Percentiles rank a stretch among this genome's conserved stretches.
Evolutionary conservation across 2,888 invertebrate genomes (phyloP).

Genomic region (Pollenia labialis): DNA sequence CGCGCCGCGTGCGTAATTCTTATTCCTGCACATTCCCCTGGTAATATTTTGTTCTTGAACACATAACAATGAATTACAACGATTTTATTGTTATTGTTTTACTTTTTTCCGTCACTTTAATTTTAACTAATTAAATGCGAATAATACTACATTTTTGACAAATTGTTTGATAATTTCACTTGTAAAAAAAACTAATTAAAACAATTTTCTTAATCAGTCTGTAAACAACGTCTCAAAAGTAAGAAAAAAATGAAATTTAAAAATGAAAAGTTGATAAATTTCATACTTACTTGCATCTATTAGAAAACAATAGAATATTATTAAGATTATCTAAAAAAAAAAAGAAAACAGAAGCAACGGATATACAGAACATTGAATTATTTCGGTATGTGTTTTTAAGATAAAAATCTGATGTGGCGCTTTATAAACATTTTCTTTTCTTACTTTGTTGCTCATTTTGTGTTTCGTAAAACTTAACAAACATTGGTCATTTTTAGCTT

Average conservation of each 20-base stretch:
- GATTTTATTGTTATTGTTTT: no score
- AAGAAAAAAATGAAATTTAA: neutral
- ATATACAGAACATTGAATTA: constrained; percentile 74
- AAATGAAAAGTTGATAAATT: constrained; percentile 10
- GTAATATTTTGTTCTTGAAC: no score
- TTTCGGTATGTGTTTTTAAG: constrained; percentile 50
- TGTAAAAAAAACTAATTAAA: constrained; percentile 44
- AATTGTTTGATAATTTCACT: constrained; percentile 36
- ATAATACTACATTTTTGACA: neutral
- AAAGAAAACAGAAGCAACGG: constrained; percentile 62
- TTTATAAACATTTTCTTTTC: constrained; percentile 13
- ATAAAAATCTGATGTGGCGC: constrained; percentile 57
- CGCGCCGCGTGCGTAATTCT: no score
- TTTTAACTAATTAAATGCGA: no score
- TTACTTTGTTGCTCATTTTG: neutral
- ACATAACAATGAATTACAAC: no score
- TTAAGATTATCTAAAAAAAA: constrained; percentile 42
- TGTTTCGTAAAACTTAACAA: constrained; percentile 24
- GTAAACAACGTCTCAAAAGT: constrained; percentile 11
- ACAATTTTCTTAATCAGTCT: constrained; percentile 36
- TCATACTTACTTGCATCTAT: neutral
- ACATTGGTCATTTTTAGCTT: constrained; percentile 16
- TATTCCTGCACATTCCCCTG: no score
- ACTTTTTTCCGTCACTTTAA: no score
- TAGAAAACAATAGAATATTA: constrained; percentile 36